Base-by-base conservation (phyloP, 1,140 invertebrate genomes). In the Brachystomella parvula region DNA sequence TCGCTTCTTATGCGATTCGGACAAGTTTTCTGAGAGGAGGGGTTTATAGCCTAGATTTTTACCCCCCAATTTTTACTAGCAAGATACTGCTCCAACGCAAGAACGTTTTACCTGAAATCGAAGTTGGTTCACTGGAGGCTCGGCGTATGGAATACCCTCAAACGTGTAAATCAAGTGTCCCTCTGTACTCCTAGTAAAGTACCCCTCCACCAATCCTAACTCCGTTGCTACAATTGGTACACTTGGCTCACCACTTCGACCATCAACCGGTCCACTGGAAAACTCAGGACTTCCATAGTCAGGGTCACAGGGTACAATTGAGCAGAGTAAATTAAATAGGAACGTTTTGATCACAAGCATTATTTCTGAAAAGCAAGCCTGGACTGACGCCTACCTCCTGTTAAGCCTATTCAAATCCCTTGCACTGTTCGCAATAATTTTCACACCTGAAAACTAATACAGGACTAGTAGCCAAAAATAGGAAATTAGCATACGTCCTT, bases 41-140 rank as follows among this genome's bases (percentile, higher is more conserved):
- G n/a, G n/a, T n/a, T n/a, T n/a, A n/a, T n/a, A n/a, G n/a, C n/a
- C n/a, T n/a, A n/a, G n/a, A n/a, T n/a, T n/a, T n/a, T n/a, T n/a
- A n/a, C n/a, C n/a, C n/a, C n/a, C n/a, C n/a, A n/a, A n/a, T n/a
- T n/a, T n/a, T n/a, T n/a, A n/a, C n/a, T n/a, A n/a, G n/a, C n/a
- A n/a, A n/a, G n/a, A n/a, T n/a, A n/a, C n/a, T n/a, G n/a, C n/a
- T n/a, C n/a, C n/a, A n/a, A n/a, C n/a, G n/a, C n/a, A n/a, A n/a
- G n/a, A n/a, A n/a, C n/a, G n/a, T n/a, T n/a, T 47, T 47, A 57
- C 53, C 53, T 31, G 29, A 26, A 60, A 60, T 9, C 58, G 58
- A 29, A 30, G 24, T 26, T 32, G 26, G 30, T 60, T 60, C 9
- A 32, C 31, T 3, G 58, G 58, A 12, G 58, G 58, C 29, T 26